Percentiles rank a stretch among this genome's conserved stretches.
phyloP scores from a whole-genome alignment of 1,140 invertebrate genomes.

The Drosophila lini region DNA sequence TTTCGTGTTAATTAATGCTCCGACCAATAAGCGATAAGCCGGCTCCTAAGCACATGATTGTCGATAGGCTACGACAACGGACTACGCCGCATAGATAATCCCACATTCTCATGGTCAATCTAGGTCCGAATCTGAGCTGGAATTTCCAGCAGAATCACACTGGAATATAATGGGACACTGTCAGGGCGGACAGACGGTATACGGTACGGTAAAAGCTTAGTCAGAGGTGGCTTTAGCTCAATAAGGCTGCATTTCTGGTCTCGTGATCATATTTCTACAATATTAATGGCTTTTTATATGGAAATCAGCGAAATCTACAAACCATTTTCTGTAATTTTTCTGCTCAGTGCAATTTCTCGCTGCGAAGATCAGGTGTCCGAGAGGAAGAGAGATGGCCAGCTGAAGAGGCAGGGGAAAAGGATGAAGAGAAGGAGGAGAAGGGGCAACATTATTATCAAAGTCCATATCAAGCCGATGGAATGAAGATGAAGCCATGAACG shows the following conservation, averaged over 20 bases:
- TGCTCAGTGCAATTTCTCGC: neutral
- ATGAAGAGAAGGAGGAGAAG: neutral
- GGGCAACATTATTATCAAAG: constrained; percentile 23
- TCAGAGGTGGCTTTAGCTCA: neutral
- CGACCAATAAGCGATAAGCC: constrained; percentile 20
- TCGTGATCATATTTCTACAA: neutral
- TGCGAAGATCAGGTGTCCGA: constrained; percentile 11
- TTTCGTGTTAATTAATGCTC: constrained; percentile 45
- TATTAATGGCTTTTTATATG: neutral
- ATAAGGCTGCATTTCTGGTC: neutral
- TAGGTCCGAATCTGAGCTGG: constrained; percentile 6
- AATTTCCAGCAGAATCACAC: neutral
- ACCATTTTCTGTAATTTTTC: neutral
- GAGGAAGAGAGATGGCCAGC: neutral
- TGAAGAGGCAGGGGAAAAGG: neutral
- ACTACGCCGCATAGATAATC: constrained; percentile 25
- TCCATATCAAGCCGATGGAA: constrained; percentile 35
- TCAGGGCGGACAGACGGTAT: neutral
- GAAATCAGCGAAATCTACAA: too few species aligned
- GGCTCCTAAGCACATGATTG: constrained; percentile 8
- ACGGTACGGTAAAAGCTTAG: constrained; percentile 1
- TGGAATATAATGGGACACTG: neutral
- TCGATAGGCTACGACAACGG: constrained; percentile 6
- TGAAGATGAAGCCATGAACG: constrained; percentile 45
- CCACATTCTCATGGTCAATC: constrained; percentile 29